Base-by-base conservation (phyloP, 2,113 vertebrate species). In the Grallaria varia region DNA sequence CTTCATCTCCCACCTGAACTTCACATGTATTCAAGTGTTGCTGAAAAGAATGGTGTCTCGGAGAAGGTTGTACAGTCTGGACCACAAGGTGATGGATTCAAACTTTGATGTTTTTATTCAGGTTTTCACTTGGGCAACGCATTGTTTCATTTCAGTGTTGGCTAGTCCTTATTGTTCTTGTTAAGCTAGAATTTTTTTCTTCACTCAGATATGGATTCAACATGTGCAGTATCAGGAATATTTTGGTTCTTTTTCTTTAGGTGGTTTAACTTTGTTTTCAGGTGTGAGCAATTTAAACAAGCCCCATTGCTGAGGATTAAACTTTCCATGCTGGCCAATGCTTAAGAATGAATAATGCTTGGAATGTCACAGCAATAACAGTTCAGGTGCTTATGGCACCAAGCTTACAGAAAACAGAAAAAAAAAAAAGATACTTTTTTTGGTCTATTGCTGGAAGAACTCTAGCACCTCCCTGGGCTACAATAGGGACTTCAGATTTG, bases 71-170 rank as follows among this genome's bases (percentile, higher is more conserved):
- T 37, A 24, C 84, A 69, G 27, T 31, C 83, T 44, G 72, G 45
- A 73, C 66, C 58, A 53, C 91, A 74, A 95, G 95, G 94, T 95
- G 87, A 87, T 53, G n/a, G 84, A 75, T 94, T 97, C 44, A 95
- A 88, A 95, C 95, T 91, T 89, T 93, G 76, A 30, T 56, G 71
- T 71, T 94, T 96, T 30, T 91, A 92, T 73, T 90, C 93, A 91
- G 85, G 58, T 37, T 95, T 96, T 59, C 31, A 42, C 63, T 97
- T 21, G 87, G 96, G 52, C 94, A 94, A 79, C 93, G 94, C 27
- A 96, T 94, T 44, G 79, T 89, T 39, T 98, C 89, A 75, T 94
- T 97, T 89, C 97, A 97, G 50, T 97, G 97, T 98, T 96, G 44
- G 33, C 66, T 78, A 64, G 13, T 58, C 20, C 10, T 88, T 89